Evolutionary conservation across 2,113 vertebrate species (phyloP).

Genomic region (Gasterosteus nipponicus): DNA sequence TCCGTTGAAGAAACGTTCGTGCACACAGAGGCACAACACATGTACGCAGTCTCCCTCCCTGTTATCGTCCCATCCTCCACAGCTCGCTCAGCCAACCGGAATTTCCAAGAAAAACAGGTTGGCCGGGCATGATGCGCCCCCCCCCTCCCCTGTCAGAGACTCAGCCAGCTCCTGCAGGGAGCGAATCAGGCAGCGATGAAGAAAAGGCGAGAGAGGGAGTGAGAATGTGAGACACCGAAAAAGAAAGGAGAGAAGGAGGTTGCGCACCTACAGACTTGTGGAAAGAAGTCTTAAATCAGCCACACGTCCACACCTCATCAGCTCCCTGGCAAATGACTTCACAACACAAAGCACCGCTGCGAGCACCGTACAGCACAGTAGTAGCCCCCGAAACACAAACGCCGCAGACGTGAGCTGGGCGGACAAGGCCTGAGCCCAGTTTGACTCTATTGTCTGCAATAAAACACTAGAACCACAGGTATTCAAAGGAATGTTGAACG

Average conservation of each 20-base stretch:
- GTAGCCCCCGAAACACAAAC: conserved; percentile 52
- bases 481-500: conserved; percentile 52
- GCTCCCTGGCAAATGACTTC: conserved; percentile 53
- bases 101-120: conserved; percentile 77
- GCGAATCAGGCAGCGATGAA: conserved; percentile 56
- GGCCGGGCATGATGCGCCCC: conserved; percentile 62
- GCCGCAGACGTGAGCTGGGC: conserved; percentile 23
- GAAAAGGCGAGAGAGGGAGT: conserved; percentile 9
- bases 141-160: conserved; percentile 62
- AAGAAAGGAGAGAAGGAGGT: conserved; percentile 14
- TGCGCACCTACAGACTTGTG: conserved; percentile 53
- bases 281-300: conserved; percentile 65
- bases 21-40: conserved; percentile 31
- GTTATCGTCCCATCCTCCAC: conserved; percentile 57
- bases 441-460: conserved; percentile 47
- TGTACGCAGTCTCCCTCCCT: conserved; percentile 24
- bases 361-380: conserved; percentile 31
- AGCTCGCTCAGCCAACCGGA: conserved; percentile 62
- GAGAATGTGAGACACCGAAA: conserved; percentile 5
- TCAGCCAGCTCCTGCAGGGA: conserved; percentile 68
- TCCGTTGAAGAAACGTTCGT: conserved; percentile 44
- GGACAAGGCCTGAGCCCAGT: conserved; percentile 17
- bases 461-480: conserved; percentile 46
- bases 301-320: conserved; percentile 66
- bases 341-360: conserved; percentile 38